A percentile compares a stretch with the other conserved stretches of the same genome.
These are phyloP conservation scores for Misgurnus anguillicaudatus DNA, from an alignment of 2,113 vertebrate species.

Conservation along the genomic window DNA sequence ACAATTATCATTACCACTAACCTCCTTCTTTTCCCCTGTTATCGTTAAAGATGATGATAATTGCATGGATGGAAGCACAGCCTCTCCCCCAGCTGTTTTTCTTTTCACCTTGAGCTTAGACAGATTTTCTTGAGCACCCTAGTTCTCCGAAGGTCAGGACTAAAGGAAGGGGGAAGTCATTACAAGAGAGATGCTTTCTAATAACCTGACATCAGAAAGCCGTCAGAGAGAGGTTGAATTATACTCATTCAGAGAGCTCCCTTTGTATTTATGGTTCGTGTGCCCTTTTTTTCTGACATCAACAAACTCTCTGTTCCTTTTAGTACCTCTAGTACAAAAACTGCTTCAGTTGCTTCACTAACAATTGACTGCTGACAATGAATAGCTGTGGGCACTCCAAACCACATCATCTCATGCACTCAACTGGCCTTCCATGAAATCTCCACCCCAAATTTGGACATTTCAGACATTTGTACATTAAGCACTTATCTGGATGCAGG, in stretches of 20 bases:
- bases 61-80: slow-evolving; percentile 59
- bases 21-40: slow-evolving; percentile 52
- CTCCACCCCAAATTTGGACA: slow-evolving; percentile 26
- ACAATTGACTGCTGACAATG: slow-evolving; percentile 43
- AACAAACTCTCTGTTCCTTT: slow-evolving; percentile 25
- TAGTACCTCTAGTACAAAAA: slow-evolving; percentile 6
- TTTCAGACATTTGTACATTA: slow-evolving; percentile 23
- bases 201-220: slow-evolving; percentile 45
- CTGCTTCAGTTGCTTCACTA: slow-evolving; percentile 38
- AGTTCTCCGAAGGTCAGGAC: slow-evolving; percentile 55
- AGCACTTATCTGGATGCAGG: slow-evolving; percentile 36
- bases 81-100: slow-evolving; percentile 39
- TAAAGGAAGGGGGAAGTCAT: slow-evolving; percentile 31
- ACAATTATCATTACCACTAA: slow-evolving; percentile 65
- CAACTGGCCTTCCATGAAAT: slow-evolving; percentile 5
- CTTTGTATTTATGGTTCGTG: slow-evolving; percentile 42
- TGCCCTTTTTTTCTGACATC: slow-evolving; percentile 32
- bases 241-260: slow-evolving; percentile 30
- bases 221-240: slow-evolving; percentile 42
- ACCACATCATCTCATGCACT: slow-evolving; percentile 42
- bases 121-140: slow-evolving; percentile 31
- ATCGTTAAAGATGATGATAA: slow-evolving; percentile 67
- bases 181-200: slow-evolving; percentile 22
- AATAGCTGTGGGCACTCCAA: slow-evolving; percentile 28
- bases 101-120: slow-evolving; percentile 58